Conservation (phyloP, 2,888 invertebrate species). For the Sthenelais limicola region DNA sequence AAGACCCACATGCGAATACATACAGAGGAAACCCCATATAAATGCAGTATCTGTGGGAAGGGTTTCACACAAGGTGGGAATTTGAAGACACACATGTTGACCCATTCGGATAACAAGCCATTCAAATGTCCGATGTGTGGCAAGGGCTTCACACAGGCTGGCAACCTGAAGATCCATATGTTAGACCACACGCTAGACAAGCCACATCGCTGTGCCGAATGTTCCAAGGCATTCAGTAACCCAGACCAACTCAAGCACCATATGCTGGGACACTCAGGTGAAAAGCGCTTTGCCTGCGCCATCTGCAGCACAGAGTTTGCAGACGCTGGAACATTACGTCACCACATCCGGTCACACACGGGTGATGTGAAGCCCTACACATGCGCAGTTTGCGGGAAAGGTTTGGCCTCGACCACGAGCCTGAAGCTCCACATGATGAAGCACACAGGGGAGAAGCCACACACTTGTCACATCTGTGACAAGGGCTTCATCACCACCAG, state of each 20-base stretch:
- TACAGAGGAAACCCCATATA: constrained; percentile 42
- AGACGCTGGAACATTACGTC: constrained; percentile 44
- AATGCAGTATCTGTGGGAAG: constrained; percentile 43
- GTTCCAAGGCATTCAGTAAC: constrained; percentile 39
- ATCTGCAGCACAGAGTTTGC: constrained; percentile 45
- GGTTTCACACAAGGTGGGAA: constrained; percentile 41
- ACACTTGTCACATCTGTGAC: constrained; percentile 35
- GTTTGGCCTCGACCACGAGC: constrained; percentile 22
- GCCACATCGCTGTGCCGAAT: constrained; percentile 37
- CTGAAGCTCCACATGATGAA: constrained; percentile 33
- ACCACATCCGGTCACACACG: constrained; percentile 38
- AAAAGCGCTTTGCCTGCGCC: constrained; percentile 46
- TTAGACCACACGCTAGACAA: constrained; percentile 39
- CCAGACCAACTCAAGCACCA: constrained; percentile 40
- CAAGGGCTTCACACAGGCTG: constrained; percentile 39
- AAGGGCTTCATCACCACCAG: constrained; percentile 40
- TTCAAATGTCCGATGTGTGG: constrained; percentile 40
- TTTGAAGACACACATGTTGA: constrained; percentile 40
- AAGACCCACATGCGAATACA: constrained; percentile 30
- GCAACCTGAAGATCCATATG: constrained; percentile 40
- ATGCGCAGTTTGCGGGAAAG: constrained; percentile 21
- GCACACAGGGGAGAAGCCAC: constrained; percentile 39
- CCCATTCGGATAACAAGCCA: constrained; percentile 40
- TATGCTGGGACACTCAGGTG: constrained; percentile 38
- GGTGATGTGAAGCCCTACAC: constrained; percentile 30